These are phyloP conservation scores for Platorchestia sp. DNA, from an alignment of 1,140 invertebrate species.

Conservation along the genomic window DNA sequence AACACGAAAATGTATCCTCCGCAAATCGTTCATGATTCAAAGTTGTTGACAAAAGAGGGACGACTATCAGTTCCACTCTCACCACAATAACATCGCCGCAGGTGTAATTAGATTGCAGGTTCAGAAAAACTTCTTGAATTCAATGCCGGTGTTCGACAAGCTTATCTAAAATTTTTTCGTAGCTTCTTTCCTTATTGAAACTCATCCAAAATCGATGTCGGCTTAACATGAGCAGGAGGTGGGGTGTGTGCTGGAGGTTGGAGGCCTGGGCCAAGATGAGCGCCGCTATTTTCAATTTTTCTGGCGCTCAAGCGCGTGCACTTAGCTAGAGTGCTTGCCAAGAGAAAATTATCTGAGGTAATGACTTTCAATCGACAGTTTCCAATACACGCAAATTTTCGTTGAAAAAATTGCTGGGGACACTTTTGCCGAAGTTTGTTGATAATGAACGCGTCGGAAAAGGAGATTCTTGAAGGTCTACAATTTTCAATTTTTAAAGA, in stretches of 20 bases:
- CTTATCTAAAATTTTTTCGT: too few species aligned
- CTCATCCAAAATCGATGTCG: not conserved
- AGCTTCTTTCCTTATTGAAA: not conserved
- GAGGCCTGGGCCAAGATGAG: not conserved
- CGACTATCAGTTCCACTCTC: too few species aligned
- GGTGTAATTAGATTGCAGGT: too few species aligned
- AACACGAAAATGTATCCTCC: too few species aligned
- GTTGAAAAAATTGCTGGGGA: not conserved
- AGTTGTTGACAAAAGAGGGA: not conserved
- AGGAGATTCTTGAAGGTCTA: not conserved
- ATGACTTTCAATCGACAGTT: not conserved
- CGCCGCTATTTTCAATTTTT: not conserved
- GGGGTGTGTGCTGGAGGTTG: not conserved
- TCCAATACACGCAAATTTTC: not conserved
- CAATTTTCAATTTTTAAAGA: not conserved
- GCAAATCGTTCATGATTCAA: too few species aligned
- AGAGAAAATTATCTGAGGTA: not conserved
- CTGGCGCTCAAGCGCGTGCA: too few species aligned
- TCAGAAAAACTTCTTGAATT: too few species aligned
- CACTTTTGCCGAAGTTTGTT: not conserved
- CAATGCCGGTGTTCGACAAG: too few species aligned
- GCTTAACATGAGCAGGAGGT: too few species aligned
- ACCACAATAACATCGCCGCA: too few species aligned
- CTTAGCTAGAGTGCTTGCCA: not conserved
- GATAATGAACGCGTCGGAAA: not conserved